A percentile compares a stretch with the other conserved stretches of the same genome.
Conservation (phyloP, 1,140 invertebrate genomes). For the Phocides pigmalion region DNA sequence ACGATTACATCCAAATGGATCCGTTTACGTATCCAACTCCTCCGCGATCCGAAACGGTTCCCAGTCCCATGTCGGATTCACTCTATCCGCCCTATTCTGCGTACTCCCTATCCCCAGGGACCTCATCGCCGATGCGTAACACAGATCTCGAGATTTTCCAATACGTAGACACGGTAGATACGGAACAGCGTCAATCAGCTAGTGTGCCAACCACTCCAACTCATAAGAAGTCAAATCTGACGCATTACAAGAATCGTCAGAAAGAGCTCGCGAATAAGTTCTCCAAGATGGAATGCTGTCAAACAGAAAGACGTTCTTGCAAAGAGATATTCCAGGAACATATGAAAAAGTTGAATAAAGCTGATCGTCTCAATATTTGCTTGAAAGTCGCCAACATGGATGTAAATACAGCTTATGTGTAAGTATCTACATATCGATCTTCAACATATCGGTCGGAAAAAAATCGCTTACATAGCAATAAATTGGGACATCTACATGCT, state of each 20-base stretch:
- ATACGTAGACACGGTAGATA: constrained; percentile 32
- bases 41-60: constrained; percentile 56
- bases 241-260: constrained; percentile 68
- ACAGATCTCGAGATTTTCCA: constrained; percentile 63
- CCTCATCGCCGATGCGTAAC: constrained; percentile 55
- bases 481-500: no score
- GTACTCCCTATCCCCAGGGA: constrained; percentile 51
- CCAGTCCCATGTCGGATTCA: constrained; percentile 58
- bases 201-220: no score
- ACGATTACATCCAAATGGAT: constrained; percentile 13
- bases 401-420: constrained; percentile 60
- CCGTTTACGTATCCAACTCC: constrained; percentile 55
- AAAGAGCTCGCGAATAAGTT: constrained; percentile 56
- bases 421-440: constrained; percentile 47
- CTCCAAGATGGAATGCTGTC: constrained; percentile 64
- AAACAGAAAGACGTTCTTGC: constrained; percentile 49
- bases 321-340: constrained; percentile 60
- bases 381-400: constrained; percentile 57
- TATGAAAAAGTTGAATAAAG: constrained; percentile 47
- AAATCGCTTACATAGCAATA: no score
- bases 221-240: constrained; percentile 45
- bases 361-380: constrained; percentile 51
- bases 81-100: constrained; percentile 45
- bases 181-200: no score
- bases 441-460: no score